Conservation (phyloP, 2,888 invertebrate species). For the Chrysodeixis includens region DNA sequence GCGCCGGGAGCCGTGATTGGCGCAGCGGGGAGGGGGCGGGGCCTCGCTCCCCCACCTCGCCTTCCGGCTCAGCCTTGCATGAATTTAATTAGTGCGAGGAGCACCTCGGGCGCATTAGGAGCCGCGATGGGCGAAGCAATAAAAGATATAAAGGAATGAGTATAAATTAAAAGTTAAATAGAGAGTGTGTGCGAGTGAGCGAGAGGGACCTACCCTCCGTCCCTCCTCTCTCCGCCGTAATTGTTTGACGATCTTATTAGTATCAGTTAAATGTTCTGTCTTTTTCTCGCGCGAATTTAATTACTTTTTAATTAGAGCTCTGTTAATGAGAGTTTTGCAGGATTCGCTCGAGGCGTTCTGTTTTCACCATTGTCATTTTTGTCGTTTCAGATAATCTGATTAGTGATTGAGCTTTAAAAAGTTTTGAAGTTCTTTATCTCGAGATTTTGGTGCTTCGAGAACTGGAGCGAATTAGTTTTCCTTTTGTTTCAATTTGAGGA, state of each 20-base stretch:
- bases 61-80: slow-evolving; percentile 85
- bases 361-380: slow-evolving; percentile 67
- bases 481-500: background rate
- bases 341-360: slow-evolving; percentile 71
- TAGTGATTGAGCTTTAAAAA: slow-evolving; percentile 49
- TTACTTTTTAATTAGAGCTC: slow-evolving; percentile 87
- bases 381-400: slow-evolving; percentile 54
- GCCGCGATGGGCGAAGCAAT: slow-evolving; percentile 89
- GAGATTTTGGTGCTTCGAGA: background rate
- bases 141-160: slow-evolving; percentile 90
- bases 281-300: slow-evolving; percentile 88
- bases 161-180: slow-evolving; percentile 90
- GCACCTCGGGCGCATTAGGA: slow-evolving; percentile 89
- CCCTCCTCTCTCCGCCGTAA: slow-evolving; percentile 82
- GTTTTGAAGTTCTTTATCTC: slow-evolving; percentile 17
- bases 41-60: slow-evolving; percentile 51
- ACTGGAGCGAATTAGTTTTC: background rate
- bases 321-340: slow-evolving; percentile 84
- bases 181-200: slow-evolving; percentile 76
- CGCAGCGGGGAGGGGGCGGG: slow-evolving; percentile 60
- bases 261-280: slow-evolving; percentile 89
- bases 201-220: slow-evolving; percentile 69
- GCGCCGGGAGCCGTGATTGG: slow-evolving; percentile 71
- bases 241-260: slow-evolving; percentile 90
- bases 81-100: slow-evolving; percentile 89